phyloP scores from a whole-genome alignment of 2,888 invertebrate species.

The Morpho helenor region DNA sequence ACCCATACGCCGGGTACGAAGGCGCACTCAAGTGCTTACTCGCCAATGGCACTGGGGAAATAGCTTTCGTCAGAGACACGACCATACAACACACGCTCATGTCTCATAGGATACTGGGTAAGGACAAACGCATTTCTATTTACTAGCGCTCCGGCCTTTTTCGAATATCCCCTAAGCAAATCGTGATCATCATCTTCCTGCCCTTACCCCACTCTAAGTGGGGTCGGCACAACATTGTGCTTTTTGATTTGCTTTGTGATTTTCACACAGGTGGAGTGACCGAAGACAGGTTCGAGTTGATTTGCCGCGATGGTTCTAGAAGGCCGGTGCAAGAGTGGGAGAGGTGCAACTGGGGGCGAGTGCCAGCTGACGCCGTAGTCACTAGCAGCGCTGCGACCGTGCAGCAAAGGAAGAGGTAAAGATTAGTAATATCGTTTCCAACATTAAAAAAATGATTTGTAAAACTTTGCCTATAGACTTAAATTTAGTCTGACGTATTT shows the following conservation, averaged over 20 bases:
- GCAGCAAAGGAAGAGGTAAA: constrained; percentile 69
- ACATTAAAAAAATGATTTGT: no score
- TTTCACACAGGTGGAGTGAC: constrained; percentile 77
- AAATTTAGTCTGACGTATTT: no score
- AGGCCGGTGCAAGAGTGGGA: constrained; percentile 83
- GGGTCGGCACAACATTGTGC: no score
- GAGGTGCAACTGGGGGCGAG: constrained; percentile 91
- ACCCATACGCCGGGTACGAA: constrained; percentile 94
- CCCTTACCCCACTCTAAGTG: no score
- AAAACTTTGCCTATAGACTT: no score
- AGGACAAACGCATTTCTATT: constrained; percentile 18
- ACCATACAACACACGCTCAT: constrained; percentile 86
- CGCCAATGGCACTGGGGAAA: constrained; percentile 85
- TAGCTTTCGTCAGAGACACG: constrained; percentile 94
- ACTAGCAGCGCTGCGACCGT: constrained; percentile 87
- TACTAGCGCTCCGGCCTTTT: no score
- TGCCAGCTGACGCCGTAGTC: constrained; percentile 91
- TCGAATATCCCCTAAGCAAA: no score
- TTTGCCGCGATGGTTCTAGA: constrained; percentile 89
- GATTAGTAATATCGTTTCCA: background rate
- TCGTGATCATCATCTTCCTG: no score
- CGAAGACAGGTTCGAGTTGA: constrained; percentile 86
- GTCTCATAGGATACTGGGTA: constrained; percentile 70
- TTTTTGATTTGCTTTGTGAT: no score
- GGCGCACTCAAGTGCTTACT: constrained; percentile 94